Evolutionary conservation across 2,797 vertebrate species (phyloP).

Genomic region (Gobionotothen gibberifrons): DNA sequence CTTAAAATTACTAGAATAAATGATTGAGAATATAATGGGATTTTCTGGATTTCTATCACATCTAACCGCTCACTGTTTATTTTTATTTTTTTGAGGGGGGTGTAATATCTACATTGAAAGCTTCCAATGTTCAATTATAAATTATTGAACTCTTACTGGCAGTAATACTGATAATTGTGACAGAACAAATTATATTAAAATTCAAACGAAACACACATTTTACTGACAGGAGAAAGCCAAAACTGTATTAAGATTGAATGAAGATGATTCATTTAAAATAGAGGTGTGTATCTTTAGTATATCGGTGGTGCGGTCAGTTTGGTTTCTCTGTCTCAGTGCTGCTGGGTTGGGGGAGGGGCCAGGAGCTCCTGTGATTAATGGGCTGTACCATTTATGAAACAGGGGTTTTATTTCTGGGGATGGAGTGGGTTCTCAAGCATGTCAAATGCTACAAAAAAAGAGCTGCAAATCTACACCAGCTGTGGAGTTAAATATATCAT

Average conservation of each 20-base stretch:
- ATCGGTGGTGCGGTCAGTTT: slow-evolving; percentile 11
- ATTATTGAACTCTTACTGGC: too few relatives aligned
- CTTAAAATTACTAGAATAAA: too few relatives aligned
- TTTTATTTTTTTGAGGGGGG: too few relatives aligned
- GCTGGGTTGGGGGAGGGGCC: slow-evolving; percentile 27
- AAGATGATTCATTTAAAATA: not conserved
- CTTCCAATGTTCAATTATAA: too few relatives aligned
- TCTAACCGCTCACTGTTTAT: too few relatives aligned
- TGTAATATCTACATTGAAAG: too few relatives aligned
- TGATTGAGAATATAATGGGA: too few relatives aligned
- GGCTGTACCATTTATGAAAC: slow-evolving; percentile 65
- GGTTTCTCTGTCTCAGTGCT: slow-evolving; percentile 10
- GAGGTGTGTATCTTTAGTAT: slow-evolving; percentile 2
- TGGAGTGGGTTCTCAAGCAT: slow-evolving; percentile 49
- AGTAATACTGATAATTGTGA: not conserved
- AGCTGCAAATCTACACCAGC: slow-evolving; percentile 20
- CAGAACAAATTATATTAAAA: not conserved
- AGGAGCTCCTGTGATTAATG: slow-evolving; percentile 67
- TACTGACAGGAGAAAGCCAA: not conserved
- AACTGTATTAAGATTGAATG: not conserved
- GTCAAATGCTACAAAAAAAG: slow-evolving; percentile 61
- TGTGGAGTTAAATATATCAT: slow-evolving; percentile 21
- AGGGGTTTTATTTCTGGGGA: slow-evolving; percentile 62
- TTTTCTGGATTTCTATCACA: too few relatives aligned
- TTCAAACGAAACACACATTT: not conserved